A percentile compares a stretch with the other conserved stretches of the same genome.
Evolutionary conservation across 2,113 vertebrate genomes (phyloP).

Genomic region (Otus sunia): DNA sequence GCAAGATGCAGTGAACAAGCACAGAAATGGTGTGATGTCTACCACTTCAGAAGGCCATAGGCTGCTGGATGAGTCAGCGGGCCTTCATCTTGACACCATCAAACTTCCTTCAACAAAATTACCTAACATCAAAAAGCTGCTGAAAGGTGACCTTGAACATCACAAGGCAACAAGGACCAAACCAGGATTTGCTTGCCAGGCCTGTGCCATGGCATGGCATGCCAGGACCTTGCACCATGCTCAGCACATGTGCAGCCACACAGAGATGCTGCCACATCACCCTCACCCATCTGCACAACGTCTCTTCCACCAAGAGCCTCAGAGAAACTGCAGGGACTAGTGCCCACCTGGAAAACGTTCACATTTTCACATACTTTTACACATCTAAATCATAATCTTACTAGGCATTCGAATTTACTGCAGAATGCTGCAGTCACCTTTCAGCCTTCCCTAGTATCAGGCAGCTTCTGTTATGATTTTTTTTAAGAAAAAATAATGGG

Average conservation of each 20-base stretch:
- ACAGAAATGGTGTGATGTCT: not conserved
- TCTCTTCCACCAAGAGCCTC: not conserved
- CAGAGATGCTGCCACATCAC: not conserved
- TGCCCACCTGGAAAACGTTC: not conserved
- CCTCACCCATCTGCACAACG: fast-evolving
- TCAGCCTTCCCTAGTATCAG: not conserved
- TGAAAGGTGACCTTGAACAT: not conserved
- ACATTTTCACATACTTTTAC: not conserved
- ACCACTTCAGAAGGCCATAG: not conserved
- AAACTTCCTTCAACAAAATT: not conserved
- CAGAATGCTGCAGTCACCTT: not conserved
- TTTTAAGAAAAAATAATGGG: not conserved
- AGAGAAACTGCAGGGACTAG: not conserved
- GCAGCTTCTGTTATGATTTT: not conserved
- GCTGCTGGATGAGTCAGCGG: not conserved
- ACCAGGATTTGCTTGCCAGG: not conserved
- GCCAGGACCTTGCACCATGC: not conserved
- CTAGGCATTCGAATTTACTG: not conserved
- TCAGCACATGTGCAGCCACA: not conserved
- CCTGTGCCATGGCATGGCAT: too few species aligned
- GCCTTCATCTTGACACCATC: not conserved
- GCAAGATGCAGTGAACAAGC: not conserved
- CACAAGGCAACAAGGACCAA: not conserved
- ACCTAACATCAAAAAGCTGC: not conserved
- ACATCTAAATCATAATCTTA: not conserved